Conservation (phyloP, 2,797 vertebrate species). For the Malacoctenus gilli region DNA sequence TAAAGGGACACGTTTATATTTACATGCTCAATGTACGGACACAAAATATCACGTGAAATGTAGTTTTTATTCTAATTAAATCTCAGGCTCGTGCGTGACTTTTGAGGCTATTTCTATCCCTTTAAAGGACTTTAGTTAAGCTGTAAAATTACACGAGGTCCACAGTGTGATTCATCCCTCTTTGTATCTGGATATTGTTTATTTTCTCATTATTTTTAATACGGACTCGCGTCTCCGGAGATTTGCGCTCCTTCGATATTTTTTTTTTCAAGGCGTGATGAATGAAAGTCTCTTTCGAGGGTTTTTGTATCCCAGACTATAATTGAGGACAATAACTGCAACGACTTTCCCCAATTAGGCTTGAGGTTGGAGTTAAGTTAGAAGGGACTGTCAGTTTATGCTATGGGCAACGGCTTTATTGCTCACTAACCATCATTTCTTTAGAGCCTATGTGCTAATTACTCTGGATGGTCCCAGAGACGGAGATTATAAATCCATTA, state of each 20-base stretch:
- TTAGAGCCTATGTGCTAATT: conserved; percentile 96
- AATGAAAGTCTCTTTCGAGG: conserved; percentile 58
- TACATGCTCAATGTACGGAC: conserved; percentile 12
- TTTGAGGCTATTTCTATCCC: conserved; percentile 11
- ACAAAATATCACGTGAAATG: background rate
- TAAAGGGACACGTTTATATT: conserved; percentile 20
- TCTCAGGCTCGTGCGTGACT: background rate
- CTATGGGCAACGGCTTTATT: conserved; percentile 96
- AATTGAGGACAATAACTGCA: conserved; percentile 89
- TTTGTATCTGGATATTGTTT: conserved; percentile 37
- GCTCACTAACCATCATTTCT: conserved; percentile 95
- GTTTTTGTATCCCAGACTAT: conserved; percentile 53
- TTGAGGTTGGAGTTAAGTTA: conserved; percentile 90
- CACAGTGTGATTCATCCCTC: background rate
- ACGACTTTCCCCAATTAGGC: conserved; percentile 90
- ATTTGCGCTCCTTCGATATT: conserved; percentile 50
- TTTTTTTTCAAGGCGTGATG: conserved; percentile 51
- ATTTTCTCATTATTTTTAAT: conserved; percentile 59
- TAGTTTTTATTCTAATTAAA: background rate
- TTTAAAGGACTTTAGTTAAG: conserved; percentile 1
- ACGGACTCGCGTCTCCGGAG: conserved; percentile 43
- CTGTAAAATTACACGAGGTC: conserved; percentile 15
- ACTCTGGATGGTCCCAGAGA: conserved; percentile 88
- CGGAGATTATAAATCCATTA: conserved; percentile 93
- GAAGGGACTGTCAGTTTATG: conserved; percentile 88